Base-by-base conservation (phyloP, 2,797 vertebrate genomes). In the Macroramphosus scolopax region DNA sequence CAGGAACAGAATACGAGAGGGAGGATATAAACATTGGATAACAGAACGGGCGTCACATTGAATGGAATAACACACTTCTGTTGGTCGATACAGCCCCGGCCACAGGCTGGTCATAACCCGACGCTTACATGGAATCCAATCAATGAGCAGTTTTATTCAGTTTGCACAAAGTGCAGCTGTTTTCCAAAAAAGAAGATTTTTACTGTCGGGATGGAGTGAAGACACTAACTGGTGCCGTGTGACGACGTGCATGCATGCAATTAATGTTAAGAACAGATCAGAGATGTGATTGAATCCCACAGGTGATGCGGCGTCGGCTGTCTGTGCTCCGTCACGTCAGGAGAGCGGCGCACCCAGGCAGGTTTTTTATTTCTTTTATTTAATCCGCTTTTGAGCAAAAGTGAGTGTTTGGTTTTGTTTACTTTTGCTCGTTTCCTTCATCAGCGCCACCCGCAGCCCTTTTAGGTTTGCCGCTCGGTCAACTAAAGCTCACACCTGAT, bases 91-190 rank as follows among this genome's bases (percentile, higher is more conserved):
- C 63, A 63, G 32, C 49, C 30, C n/a, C 42, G 13, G 60, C 63
- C 69, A 61, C 51, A 46, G 60, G 65, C 51, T 52, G 58, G 68
- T 81, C 65, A 68, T 72, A 77, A 65, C 56, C 33, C 47, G 50
- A 48, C 61, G 68, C 69, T 64, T 71, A 58, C 69, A 74, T 61
- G 78, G 71, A 89, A 89, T 72, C 65, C 58, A 78, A 87, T 88
- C 78, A 72, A 75, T 41, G 46, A 50, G 48, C 68, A 63, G 57
- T 81, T 55, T 48, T 55, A 77, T 79, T 79, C 75, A 68, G 51
- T 49, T 65, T 48, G 40, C 53, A 47, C 34, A 51, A 35, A 54
- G 58, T 39, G 40, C n/a, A 43, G n/a, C n/a, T n/a, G n/a, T n/a
- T n/a, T n/a, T 52, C 68, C 17, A 53, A 25, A 51, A 46, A 56